Percentiles rank a stretch among this genome's conserved stretches.
Evolutionary conservation across 1,140 invertebrate genomes (phyloP).

Genomic region (Pristionchus pacificus): DNA sequence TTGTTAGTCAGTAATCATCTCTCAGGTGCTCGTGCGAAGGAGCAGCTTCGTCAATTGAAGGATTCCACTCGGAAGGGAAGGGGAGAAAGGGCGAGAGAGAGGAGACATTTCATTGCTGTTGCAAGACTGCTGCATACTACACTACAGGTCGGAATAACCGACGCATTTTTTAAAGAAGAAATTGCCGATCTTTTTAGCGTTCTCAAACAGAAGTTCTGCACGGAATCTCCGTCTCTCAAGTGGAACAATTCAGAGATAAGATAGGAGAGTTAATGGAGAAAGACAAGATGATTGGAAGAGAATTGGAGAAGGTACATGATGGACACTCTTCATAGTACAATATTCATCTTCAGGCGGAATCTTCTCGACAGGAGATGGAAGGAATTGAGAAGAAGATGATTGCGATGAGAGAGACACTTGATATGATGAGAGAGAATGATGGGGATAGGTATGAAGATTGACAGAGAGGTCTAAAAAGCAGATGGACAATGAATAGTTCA

Average conservation of each 20-base stretch:
- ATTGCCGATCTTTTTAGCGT: background rate
- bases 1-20: too few relatives aligned
- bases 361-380: too few relatives aligned
- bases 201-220: background rate
- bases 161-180: background rate
- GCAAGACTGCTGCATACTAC: background rate
- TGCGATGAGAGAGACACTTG: background rate
- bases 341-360: too few relatives aligned
- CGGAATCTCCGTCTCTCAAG: background rate
- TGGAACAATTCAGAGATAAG: background rate
- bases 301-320: too few relatives aligned
- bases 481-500: too few relatives aligned
- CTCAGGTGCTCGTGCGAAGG: background rate
- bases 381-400: too few relatives aligned
- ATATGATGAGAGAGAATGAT: background rate
- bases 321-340: too few relatives aligned
- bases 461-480: too few relatives aligned
- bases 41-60: background rate
- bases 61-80: background rate
- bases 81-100: background rate
- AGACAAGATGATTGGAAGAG: too few relatives aligned
- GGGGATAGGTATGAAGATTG: too few relatives aligned
- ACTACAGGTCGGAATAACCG: background rate
- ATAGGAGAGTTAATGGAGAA: background rate
- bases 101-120: background rate